These are phyloP conservation scores for Colletes gigas DNA, from an alignment of 1,140 invertebrate genomes.

Conservation along the genomic window DNA sequence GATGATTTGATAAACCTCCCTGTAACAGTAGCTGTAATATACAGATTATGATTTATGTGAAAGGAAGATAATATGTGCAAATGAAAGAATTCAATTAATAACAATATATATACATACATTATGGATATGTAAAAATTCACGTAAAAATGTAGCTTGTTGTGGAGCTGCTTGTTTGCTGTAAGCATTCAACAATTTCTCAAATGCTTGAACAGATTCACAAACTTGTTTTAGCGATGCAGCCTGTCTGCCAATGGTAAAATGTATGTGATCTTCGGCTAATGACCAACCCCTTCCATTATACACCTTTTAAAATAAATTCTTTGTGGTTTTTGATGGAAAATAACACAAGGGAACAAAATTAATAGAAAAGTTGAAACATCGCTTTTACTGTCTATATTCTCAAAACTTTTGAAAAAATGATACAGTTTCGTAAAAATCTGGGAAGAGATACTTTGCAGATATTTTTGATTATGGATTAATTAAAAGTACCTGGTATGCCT, in stretches of 20 bases:
- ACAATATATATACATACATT: slow-evolving; percentile 82
- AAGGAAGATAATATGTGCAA: background rate
- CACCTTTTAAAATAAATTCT: slow-evolving; percentile 80
- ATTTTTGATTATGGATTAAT: background rate
- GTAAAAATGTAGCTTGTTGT: slow-evolving; percentile 92
- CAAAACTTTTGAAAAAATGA: no score
- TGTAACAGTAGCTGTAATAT: slow-evolving; percentile 77
- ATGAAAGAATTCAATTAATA: slow-evolving; percentile 20
- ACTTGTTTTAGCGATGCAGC: slow-evolving; percentile 90
- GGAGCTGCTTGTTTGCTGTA: slow-evolving; percentile 87
- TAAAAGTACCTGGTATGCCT: slow-evolving; percentile 90
- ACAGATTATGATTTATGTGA: background rate
- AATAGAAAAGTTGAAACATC: no score
- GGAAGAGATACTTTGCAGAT: no score
- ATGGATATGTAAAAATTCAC: slow-evolving; percentile 93
- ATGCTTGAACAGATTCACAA: slow-evolving; percentile 88
- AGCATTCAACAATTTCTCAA: slow-evolving; percentile 89
- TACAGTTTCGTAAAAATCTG: no score
- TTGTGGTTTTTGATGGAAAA: no score
- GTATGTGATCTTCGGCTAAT: slow-evolving; percentile 96
- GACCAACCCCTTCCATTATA: slow-evolving; percentile 92
- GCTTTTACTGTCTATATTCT: no score
- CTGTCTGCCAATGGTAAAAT: slow-evolving; percentile 95
- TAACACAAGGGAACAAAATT: no score
- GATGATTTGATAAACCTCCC: slow-evolving; percentile 79